A percentile compares a stretch with the other conserved stretches of the same genome.
Conservation (phyloP, 2,113 vertebrate species). For the Tetrax tetrax region DNA sequence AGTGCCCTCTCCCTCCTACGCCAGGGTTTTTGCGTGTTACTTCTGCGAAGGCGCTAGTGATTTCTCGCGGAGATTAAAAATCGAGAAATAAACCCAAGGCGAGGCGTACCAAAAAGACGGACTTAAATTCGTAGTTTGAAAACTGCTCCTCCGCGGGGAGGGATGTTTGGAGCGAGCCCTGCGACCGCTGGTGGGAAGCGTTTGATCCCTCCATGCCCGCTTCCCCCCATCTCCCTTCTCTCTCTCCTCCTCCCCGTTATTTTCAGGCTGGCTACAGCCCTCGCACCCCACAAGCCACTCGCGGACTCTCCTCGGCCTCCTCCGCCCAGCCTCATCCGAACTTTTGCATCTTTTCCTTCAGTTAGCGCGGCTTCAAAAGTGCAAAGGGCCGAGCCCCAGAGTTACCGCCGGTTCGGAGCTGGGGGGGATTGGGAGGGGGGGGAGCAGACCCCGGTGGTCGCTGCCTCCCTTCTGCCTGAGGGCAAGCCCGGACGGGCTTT, state of each 20-base stretch:
- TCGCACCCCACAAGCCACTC: not conserved
- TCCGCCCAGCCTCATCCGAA: not conserved
- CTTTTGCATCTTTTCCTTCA: not conserved
- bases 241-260: slow-evolving; percentile 7
- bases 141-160: not conserved
- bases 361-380: not conserved
- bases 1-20: slow-evolving; percentile 6
- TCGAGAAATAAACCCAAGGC: not conserved
- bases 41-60: not conserved
- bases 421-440: not conserved
- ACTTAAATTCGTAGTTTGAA: not conserved
- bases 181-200: not conserved
- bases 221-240: not conserved
- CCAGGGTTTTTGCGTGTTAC: not conserved
- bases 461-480: slow-evolving; percentile 48
- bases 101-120: not conserved
- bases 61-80: not conserved
- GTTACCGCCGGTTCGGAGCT: not conserved
- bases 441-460: not conserved
- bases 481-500: not conserved
- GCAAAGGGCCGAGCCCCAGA: not conserved
- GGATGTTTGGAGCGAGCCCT: not conserved
- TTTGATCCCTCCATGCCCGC: not conserved
- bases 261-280: not conserved
- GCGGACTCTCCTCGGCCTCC: not conserved